Conservation (phyloP, 2,797 vertebrate genomes). For the Gymnoscopelus braueri region DNA sequence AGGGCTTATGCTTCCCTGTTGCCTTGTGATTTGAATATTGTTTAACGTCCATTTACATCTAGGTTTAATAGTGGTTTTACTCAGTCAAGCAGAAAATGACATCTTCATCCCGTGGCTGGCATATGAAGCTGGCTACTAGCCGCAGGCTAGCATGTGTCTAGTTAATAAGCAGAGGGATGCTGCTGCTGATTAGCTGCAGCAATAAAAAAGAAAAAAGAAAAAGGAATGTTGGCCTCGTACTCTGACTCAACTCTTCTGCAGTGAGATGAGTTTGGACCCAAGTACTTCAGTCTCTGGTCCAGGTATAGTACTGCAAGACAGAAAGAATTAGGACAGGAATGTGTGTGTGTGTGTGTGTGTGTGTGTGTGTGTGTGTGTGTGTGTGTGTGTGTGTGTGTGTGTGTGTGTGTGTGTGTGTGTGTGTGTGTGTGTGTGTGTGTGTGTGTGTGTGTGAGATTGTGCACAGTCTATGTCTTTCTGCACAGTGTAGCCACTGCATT, state of each 20-base stretch:
- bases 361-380: constrained; percentile 9
- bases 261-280: constrained; percentile 31
- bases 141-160: constrained; percentile 73
- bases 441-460: neutral
- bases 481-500: no score
- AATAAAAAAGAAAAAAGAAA: constrained; percentile 46
- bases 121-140: constrained; percentile 73
- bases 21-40: constrained; percentile 72
- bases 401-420: constrained; percentile 6
- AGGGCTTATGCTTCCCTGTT: constrained; percentile 63
- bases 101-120: constrained; percentile 77
- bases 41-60: constrained; percentile 70
- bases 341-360: neutral
- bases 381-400: constrained; percentile 17
- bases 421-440: neutral
- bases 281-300: constrained; percentile 28
- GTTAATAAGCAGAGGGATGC: constrained; percentile 80
- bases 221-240: constrained; percentile 20
- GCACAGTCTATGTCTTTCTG: neutral
- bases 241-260: constrained; percentile 43
- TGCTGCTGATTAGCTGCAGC: constrained; percentile 70
- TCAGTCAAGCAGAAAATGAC: constrained; percentile 78
- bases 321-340: constrained; percentile 41
- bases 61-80: constrained; percentile 74
- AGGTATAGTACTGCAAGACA: constrained; percentile 30